Base-by-base conservation (phyloP, 2,888 invertebrate species). In the Nowickia ferox region DNA sequence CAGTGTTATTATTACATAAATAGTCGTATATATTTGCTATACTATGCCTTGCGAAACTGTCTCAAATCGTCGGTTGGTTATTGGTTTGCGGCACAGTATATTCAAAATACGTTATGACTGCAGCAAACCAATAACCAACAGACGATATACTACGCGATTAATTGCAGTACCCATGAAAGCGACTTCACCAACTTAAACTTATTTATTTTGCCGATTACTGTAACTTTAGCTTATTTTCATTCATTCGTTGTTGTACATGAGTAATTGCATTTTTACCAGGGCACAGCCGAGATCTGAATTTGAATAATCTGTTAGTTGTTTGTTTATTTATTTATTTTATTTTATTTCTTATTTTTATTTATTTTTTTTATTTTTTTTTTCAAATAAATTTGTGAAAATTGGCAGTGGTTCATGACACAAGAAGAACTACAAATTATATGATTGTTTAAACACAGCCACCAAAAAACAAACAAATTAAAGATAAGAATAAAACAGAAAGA, bases 321-420 rank as follows among this genome's bases (percentile, higher is more conserved):
- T 48, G n/a, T n/a, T 44, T 53, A 4, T 63, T 65, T 46, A 11
- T 40, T 40, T 55, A n/a, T 61, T 2, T 19, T n/a, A 30, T 30
- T 30, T 30, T 38, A 10, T 48, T 51, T 9, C n/a, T n/a, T 65
- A 40, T 11, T 59, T 61, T n/a, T 19, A 9, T 69, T 51, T 44
- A 22, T 69, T 51, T 63, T 38, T 66, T 19, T 51, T 71, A 42
- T 69, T 55, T 17, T 19, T 51, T 71, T 48, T 69, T 55, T 17
- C 9, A 61, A 55, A 69, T 74, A 66, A 68, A 81, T 76, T 83
- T 86, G 79, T 80, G 75, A 86, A 86, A 83, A 86, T 83, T 86
- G 83, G 82, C 83, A 83, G 53, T 72, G 69, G 75, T 79, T 83
- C 71, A 69, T 71, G 82, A 74, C 69, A 86, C 82, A 38, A 82